These are phyloP conservation scores for Ciconia nigra DNA, from an alignment of 2,797 vertebrate species.

Conservation along the genomic window DNA sequence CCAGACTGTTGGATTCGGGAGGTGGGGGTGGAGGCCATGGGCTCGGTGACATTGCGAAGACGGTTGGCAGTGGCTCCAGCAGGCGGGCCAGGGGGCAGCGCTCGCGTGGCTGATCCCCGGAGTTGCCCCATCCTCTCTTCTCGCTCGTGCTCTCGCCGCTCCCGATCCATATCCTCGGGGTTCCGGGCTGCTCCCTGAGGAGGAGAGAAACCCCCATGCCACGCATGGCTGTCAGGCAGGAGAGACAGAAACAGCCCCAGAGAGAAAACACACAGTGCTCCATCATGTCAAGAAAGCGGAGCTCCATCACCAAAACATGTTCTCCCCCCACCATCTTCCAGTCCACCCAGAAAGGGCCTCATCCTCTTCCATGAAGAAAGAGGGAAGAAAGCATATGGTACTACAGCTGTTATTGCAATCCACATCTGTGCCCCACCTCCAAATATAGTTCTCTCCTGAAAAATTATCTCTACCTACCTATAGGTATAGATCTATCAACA, in stretches of 20 bases:
- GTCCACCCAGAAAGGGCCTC: not conserved
- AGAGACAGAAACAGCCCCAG: not conserved
- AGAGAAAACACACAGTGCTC: not conserved
- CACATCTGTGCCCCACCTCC: not conserved
- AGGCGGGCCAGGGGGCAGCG: conserved; percentile 85
- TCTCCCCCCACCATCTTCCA: not conserved
- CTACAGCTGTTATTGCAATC: not conserved
- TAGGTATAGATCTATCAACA: not conserved
- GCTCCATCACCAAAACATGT: not conserved
- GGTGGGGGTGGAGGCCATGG: conserved; percentile 88
- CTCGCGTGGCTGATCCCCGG: conserved; percentile 85
- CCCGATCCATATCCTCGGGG: conserved; percentile 90
- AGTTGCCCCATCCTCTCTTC: conserved; percentile 90
- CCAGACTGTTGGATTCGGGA: conserved; percentile 92
- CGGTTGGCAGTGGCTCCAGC: conserved; percentile 85
- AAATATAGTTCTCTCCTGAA: not conserved
- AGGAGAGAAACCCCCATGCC: not conserved
- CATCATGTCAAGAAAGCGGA: not conserved
- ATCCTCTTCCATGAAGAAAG: not conserved
- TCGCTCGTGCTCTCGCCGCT: conserved; percentile 88
- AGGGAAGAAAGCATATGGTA: not conserved
- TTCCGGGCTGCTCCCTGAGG: conserved; percentile 90
- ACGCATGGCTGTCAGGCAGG: not conserved
- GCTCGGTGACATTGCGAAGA: conserved; percentile 88
- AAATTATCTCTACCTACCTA: not conserved